phyloP scores from a whole-genome alignment of 2,797 vertebrate genomes.

The Setipinna tenuifilis region DNA sequence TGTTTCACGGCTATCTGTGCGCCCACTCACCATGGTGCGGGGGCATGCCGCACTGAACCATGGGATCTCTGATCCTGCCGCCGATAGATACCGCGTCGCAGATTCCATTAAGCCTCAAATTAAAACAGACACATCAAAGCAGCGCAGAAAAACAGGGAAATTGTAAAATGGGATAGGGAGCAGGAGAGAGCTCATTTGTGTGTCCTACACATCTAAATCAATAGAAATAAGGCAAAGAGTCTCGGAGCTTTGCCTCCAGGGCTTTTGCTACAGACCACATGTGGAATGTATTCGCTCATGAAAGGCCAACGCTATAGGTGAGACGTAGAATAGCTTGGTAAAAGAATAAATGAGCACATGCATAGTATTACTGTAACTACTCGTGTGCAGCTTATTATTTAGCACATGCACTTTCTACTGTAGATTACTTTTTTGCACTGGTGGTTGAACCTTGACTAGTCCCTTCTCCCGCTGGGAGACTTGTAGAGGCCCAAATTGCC shows the following conservation, averaged over 20 bases:
- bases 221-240: slow-evolving; percentile 11
- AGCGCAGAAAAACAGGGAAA: slow-evolving; percentile 65
- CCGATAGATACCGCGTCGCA: slow-evolving; percentile 73
- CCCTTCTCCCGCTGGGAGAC: background rate
- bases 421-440: background rate
- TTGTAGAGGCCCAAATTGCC: background rate
- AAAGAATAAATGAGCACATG: background rate
- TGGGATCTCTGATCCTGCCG: slow-evolving; percentile 76
- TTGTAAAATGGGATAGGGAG: slow-evolving; percentile 68
- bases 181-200: slow-evolving; percentile 65
- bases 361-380: background rate
- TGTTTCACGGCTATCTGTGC: slow-evolving; percentile 77
- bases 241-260: background rate
- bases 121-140: slow-evolving; percentile 81
- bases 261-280: background rate
- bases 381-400: background rate
- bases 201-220: slow-evolving; percentile 41
- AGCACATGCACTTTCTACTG: background rate
- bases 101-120: slow-evolving; percentile 82
- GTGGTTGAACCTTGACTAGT: background rate
- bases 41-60: slow-evolving; percentile 71
- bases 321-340: background rate
- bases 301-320: slow-evolving; percentile 13
- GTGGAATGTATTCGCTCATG: background rate
- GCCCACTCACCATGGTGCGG: slow-evolving; percentile 74